Conservation (phyloP, 2,797 vertebrate species). For the Iguana delicatissima region DNA sequence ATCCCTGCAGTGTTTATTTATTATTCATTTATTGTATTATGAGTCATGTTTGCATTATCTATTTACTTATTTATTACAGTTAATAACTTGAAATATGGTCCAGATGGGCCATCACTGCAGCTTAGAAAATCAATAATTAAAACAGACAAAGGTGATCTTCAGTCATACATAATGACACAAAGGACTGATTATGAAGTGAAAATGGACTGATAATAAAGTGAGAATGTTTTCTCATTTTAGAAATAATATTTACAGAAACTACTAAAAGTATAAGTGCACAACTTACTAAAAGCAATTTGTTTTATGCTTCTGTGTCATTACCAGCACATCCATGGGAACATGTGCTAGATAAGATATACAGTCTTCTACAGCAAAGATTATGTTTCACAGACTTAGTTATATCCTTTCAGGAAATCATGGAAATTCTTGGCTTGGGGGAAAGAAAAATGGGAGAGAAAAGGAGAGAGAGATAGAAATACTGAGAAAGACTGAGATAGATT, state of each 20-base stretch:
- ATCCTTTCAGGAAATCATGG: slow-evolving; percentile 66
- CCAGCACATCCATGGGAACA: slow-evolving; percentile 26
- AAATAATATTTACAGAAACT: neutral
- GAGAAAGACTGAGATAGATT: neutral
- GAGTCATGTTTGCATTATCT: neutral
- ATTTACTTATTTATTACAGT: neutral
- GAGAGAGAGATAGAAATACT: neutral
- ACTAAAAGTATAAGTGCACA: slow-evolving; percentile 11
- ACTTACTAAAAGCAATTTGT: slow-evolving; percentile 18
- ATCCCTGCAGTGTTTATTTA: neutral
- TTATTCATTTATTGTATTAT: slow-evolving; percentile 2
- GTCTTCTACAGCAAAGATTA: slow-evolving; percentile 40
- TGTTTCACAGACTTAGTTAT: slow-evolving; percentile 49
- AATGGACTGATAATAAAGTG: no score
- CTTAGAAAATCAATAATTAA: neutral
- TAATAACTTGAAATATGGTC: neutral
- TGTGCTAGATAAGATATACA: slow-evolving; percentile 55
- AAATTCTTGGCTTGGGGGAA: slow-evolving; percentile 55
- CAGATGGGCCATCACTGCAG: neutral
- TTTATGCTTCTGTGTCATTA: slow-evolving; percentile 46
- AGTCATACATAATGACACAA: neutral
- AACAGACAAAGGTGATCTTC: neutral
- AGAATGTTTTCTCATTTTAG: neutral
- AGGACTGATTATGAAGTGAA: neutral
- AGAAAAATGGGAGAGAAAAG: slow-evolving; percentile 35